Evolutionary conservation across 2,888 invertebrate genomes (phyloP).

Genomic region (Iphiclides podalirius): DNA sequence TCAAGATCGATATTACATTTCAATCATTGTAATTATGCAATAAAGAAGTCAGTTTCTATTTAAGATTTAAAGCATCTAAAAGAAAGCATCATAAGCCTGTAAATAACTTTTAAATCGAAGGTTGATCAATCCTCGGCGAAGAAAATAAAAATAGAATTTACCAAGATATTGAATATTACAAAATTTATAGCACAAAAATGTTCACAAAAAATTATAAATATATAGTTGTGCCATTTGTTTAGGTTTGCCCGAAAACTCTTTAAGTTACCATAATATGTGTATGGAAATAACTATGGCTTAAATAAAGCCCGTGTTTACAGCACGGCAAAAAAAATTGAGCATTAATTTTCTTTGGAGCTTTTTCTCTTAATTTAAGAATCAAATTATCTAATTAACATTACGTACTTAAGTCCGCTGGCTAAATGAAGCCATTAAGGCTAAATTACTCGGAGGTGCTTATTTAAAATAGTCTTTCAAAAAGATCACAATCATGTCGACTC

Average conservation of each 20-base stretch:
- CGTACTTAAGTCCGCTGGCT: conserved; percentile 42
- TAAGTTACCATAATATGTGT: conserved; percentile 20
- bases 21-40: too few relatives aligned
- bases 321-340: conserved; percentile 13
- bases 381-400: conserved; percentile 62
- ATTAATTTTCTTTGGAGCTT: conserved; percentile 42
- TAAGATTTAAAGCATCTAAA: too few relatives aligned
- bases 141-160: not conserved
- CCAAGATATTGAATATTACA: too few relatives aligned
- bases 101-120: too few relatives aligned
- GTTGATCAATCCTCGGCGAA: too few relatives aligned
- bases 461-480: conserved; percentile 39
- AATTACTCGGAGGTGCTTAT: conserved; percentile 48
- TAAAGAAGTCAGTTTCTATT: too few relatives aligned
- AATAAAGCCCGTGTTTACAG: conserved; percentile 19
- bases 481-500: conserved; percentile 22
- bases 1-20: too few relatives aligned
- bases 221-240: conserved; percentile 21
- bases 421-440: conserved; percentile 52
- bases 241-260: conserved; percentile 19
- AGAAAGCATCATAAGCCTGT: too few relatives aligned
- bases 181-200: too few relatives aligned
- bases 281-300: conserved; percentile 23
- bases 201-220: too few relatives aligned
- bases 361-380: conserved; percentile 48